These are phyloP conservation scores for Macropus fuliginosus DNA, from an alignment of 2,797 vertebrate species.

Conservation along the genomic window DNA sequence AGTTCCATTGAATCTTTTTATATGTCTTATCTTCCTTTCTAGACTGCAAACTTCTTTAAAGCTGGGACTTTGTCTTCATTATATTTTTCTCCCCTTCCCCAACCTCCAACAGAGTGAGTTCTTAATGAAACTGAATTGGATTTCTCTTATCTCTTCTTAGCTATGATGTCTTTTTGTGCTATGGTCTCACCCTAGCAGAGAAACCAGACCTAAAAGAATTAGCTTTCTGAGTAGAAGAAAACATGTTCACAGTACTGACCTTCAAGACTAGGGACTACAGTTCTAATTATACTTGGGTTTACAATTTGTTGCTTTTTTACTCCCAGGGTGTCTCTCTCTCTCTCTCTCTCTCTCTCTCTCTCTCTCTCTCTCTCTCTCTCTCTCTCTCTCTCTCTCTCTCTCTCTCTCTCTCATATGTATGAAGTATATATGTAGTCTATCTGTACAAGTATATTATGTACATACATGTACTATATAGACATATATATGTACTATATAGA, in stretches of 20 bases:
- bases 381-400: background rate
- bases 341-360: background rate
- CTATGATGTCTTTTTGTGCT: background rate
- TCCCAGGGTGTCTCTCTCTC: background rate
- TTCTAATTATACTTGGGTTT: background rate
- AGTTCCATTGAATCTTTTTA: background rate
- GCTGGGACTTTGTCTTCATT: background rate
- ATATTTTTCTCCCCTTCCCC: background rate
- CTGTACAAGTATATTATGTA: background rate
- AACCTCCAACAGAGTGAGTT: background rate
- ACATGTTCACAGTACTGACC: background rate
- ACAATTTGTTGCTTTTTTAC: background rate
- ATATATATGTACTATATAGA: too few species aligned
- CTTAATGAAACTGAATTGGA: background rate
- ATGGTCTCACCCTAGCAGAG: background rate
- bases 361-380: background rate
- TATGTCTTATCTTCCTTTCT: background rate
- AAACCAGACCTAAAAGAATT: background rate
- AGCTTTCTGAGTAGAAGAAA: background rate
- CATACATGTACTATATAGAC: too few species aligned
- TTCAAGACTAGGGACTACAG: background rate
- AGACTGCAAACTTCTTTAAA: background rate
- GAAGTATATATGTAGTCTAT: background rate
- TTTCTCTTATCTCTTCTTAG: background rate
- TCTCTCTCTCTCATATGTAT: background rate